Conservation (phyloP, 2,888 invertebrate species). For the Sepiola atlantica region DNA sequence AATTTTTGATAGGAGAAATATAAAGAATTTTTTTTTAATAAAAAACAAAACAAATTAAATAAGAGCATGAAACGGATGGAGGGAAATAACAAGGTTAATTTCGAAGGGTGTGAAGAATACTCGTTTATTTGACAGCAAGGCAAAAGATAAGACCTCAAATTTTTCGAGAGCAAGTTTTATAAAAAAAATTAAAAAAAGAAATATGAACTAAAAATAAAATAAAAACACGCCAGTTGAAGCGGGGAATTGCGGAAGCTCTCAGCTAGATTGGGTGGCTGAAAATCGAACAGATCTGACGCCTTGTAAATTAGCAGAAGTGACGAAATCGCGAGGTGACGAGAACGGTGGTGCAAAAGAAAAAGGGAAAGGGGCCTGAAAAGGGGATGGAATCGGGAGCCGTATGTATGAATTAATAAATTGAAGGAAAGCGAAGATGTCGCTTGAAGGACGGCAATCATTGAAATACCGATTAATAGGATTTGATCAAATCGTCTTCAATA, state of each 20-base stretch:
- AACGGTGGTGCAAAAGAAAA: neutral
- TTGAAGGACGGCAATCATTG: too few species aligned
- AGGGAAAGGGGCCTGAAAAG: neutral
- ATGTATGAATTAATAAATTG: neutral
- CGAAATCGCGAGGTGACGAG: neutral
- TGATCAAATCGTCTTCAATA: neutral
- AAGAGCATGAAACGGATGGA: neutral
- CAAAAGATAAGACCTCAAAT: conserved; percentile 13
- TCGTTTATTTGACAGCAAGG: neutral
- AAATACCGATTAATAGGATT: neutral
- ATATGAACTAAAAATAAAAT: neutral
- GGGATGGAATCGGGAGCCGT: neutral
- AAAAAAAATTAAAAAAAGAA: too few species aligned
- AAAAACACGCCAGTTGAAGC: neutral
- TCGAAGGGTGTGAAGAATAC: neutral
- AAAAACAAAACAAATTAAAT: neutral
- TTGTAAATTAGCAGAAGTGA: conserved; percentile 18
- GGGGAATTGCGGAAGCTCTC: neutral
- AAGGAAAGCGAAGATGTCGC: neutral
- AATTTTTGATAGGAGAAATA: neutral
- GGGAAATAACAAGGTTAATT: neutral
- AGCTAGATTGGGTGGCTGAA: neutral
- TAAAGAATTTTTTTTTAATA: neutral
- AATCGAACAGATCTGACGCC: neutral
- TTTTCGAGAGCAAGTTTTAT: neutral